These are phyloP conservation scores for Pristionchus fissidentatus DNA, from an alignment of 2,888 invertebrate genomes.

Conservation along the genomic window DNA sequence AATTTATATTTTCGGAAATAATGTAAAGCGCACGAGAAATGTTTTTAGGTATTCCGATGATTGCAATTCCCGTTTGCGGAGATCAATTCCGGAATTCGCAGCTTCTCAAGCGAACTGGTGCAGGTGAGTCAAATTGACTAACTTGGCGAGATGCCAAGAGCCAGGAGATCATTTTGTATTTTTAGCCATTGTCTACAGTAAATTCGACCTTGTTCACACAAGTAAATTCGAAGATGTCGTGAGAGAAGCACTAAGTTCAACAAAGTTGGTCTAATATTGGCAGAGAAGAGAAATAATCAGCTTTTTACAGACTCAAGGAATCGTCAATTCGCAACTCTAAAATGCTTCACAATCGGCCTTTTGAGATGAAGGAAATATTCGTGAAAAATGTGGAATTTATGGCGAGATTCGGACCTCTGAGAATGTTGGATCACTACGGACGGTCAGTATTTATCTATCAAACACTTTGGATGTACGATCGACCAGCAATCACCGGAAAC, in stretches of 20 bases:
- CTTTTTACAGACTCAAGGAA: background rate
- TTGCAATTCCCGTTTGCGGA: constrained; percentile 20
- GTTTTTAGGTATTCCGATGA: constrained; percentile 35
- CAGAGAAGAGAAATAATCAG: background rate
- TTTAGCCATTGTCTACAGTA: background rate
- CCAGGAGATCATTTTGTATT: background rate
- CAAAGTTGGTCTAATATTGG: background rate
- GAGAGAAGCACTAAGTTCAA: background rate
- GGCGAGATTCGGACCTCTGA: constrained; percentile 11
- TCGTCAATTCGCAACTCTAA: background rate
- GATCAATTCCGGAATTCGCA: constrained; percentile 33
- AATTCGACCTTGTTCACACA: background rate
- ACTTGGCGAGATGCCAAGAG: background rate
- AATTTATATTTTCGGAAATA: background rate
- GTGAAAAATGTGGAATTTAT: constrained; percentile 35
- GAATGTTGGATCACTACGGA: constrained; percentile 39
- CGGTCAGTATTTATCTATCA: background rate
- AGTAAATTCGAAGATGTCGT: background rate
- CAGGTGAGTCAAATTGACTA: background rate
- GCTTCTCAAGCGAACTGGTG: constrained; percentile 3
- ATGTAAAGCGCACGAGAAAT: background rate
- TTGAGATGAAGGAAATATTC: constrained; percentile 28
- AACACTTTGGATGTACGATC: background rate
- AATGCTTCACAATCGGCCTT: constrained; percentile 26
- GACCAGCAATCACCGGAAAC: background rate